A percentile compares a stretch with the other conserved stretches of the same genome.
Evolutionary conservation across 2,797 vertebrate species (phyloP).

Genomic region (Distichodus sexfasciatus): DNA sequence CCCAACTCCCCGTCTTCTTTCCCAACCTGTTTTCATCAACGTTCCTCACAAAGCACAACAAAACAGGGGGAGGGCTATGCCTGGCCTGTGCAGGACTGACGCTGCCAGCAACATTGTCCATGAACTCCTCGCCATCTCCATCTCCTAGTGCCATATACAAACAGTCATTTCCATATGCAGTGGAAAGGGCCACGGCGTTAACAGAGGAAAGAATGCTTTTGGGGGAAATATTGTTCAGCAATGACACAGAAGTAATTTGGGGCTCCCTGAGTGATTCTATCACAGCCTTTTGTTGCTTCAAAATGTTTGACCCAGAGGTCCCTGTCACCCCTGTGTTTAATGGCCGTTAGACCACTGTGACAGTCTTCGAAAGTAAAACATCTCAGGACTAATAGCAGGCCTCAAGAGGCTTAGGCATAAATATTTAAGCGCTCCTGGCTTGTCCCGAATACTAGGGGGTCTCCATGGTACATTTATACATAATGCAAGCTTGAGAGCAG

Average conservation of each 20-base stretch:
- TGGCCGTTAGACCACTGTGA: conserved; percentile 77
- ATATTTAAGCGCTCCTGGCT: conserved; percentile 80
- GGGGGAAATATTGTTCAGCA: conserved; percentile 82
- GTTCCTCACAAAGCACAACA: conserved; percentile 79
- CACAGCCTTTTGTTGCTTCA: conserved; percentile 77
- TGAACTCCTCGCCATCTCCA: conserved; percentile 75
- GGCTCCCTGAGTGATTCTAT: conserved; percentile 81
- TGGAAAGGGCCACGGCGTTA: conserved; percentile 73
- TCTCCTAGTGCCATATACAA: conserved; percentile 78
- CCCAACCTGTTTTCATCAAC: conserved; percentile 81
- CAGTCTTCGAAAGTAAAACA: conserved; percentile 83
- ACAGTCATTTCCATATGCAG: conserved; percentile 77
- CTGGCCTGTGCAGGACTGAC: conserved; percentile 57
- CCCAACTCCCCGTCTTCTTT: conserved; percentile 75
- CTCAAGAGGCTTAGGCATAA: conserved; percentile 81
- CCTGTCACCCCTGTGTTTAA: conserved; percentile 78
- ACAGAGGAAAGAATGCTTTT: conserved; percentile 78
- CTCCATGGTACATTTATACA: conserved; percentile 78
- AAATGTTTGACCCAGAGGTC: conserved; percentile 85
- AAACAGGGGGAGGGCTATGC: conserved; percentile 74
- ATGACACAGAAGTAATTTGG: conserved; percentile 88
- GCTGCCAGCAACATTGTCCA: conserved; percentile 74
- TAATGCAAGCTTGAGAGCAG: conserved; percentile 72
- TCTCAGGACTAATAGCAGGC: conserved; percentile 81
- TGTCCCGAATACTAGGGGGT: conserved; percentile 80